Conservation (phyloP, 2,113 vertebrate species). For the Gadus chalcogrammus region DNA sequence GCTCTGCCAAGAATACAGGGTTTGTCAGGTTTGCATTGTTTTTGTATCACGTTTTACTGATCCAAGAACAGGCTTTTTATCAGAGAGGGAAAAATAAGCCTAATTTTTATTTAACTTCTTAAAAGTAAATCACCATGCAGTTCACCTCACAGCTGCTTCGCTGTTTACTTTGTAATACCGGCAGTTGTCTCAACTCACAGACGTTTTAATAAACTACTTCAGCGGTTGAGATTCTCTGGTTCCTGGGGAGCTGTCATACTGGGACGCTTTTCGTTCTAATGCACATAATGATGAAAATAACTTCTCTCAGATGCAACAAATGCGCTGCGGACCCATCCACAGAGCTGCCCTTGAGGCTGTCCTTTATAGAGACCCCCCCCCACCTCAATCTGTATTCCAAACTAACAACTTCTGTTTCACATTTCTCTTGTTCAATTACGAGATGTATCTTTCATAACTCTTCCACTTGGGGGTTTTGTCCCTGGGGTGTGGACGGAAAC, state of each 20-base stretch:
- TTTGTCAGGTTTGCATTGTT: not conserved
- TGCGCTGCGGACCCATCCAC: slow-evolving; percentile 4
- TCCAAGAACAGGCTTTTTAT: not conserved
- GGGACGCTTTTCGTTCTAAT: slow-evolving; percentile 10
- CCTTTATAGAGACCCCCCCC: slow-evolving; percentile 18
- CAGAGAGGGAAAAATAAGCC: not conserved
- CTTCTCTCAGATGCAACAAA: slow-evolving; percentile 10
- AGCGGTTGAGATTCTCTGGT: not conserved
- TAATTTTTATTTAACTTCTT: too few species aligned
- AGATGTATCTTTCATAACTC: slow-evolving; percentile 53
- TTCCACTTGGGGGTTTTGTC: slow-evolving; percentile 36
- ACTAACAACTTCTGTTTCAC: slow-evolving; percentile 48
- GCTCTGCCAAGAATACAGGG: too few species aligned
- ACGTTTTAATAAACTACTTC: not conserved
- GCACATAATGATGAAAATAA: slow-evolving; percentile 14
- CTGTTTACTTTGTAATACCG: not conserved
- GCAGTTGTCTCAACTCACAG: not conserved
- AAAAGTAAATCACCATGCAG: too few species aligned
- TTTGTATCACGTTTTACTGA: not conserved
- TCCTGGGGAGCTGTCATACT: not conserved
- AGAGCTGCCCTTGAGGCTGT: slow-evolving; percentile 22
- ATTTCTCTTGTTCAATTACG: slow-evolving; percentile 45
- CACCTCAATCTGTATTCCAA: slow-evolving; percentile 25
- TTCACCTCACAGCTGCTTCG: too few species aligned
- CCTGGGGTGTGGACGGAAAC: slow-evolving; percentile 57